Conservation (phyloP, 2,113 vertebrate species). For the Ophiodon elongatus region DNA sequence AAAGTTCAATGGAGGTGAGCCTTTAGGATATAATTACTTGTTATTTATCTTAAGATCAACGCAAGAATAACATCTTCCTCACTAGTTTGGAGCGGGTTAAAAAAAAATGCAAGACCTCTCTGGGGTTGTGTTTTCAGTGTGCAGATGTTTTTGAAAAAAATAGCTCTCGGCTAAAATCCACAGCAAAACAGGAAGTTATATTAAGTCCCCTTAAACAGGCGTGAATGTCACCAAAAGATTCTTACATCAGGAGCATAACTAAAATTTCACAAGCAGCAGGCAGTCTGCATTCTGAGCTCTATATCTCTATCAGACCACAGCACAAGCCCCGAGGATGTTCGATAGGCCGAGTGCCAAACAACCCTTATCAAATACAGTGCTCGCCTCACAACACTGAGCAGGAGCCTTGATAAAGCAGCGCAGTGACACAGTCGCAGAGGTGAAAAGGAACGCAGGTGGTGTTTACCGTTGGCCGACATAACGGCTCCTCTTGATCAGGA, state of each 20-base stretch:
- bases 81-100: neutral
- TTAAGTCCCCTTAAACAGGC: neutral
- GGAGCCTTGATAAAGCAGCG: constrained; percentile 1
- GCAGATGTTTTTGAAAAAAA: constrained; percentile 26
- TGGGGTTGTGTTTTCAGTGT: neutral
- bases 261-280: constrained; percentile 16
- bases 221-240: neutral
- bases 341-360: constrained; percentile 36
- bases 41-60: constrained; percentile 7
- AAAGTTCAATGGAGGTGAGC: neutral
- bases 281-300: neutral
- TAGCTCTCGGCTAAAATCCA: constrained; percentile 12
- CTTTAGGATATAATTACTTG: neutral
- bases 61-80: neutral
- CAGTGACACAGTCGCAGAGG: constrained; percentile 27
- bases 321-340: constrained; percentile 25
- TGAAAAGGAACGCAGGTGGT: constrained; percentile 17
- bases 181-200: constrained; percentile 15
- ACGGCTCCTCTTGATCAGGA: constrained; percentile 53
- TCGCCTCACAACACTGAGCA: constrained; percentile 26
- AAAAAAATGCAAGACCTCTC: constrained; percentile 1
- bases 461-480: constrained; percentile 52
- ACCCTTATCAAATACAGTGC: constrained; percentile 38
- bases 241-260: constrained; percentile 12
- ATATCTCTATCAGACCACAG: constrained; percentile 20